Conservation (phyloP, 1,140 invertebrate species). For the Sinella curviseta region DNA sequence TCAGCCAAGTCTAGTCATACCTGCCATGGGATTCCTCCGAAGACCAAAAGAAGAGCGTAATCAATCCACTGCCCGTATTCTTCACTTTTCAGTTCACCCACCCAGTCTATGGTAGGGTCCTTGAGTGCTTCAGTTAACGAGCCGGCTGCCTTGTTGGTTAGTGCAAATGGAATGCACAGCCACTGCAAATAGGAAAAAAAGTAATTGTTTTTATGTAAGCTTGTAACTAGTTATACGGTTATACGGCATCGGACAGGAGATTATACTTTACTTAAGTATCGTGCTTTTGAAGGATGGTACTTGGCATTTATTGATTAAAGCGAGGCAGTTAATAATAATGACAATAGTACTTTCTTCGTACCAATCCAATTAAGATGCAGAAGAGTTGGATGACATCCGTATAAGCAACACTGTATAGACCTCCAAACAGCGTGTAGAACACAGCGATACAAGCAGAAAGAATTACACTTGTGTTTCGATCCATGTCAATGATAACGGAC, state of each 20-base stretch:
- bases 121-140: conserved; percentile 56
- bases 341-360: conserved; percentile 55
- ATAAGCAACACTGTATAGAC: conserved; percentile 76
- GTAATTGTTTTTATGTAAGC: too few species aligned
- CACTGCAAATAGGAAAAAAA: conserved; percentile 55
- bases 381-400: conserved; percentile 79
- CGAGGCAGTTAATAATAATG: neutral
- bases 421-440: conserved; percentile 75
- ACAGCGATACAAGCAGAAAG: conserved; percentile 69
- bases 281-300: conserved; percentile 62
- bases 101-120: conserved; percentile 61
- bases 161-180: conserved; percentile 69
- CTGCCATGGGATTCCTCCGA: conserved; percentile 85
- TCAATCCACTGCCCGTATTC: conserved; percentile 69
- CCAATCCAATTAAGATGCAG: conserved; percentile 74
- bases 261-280: too few species aligned
- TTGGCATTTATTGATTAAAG: too few species aligned
- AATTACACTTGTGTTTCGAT: conserved; percentile 64
- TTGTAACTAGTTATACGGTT: too few species aligned
- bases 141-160: conserved; percentile 63
- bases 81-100: conserved; percentile 63
- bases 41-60: conserved; percentile 69
- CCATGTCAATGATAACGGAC: conserved; percentile 67
- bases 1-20: too few species aligned
- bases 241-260: too few species aligned